phyloP scores from a whole-genome alignment of 2,888 invertebrate genomes.

The Leuctra nigra region DNA sequence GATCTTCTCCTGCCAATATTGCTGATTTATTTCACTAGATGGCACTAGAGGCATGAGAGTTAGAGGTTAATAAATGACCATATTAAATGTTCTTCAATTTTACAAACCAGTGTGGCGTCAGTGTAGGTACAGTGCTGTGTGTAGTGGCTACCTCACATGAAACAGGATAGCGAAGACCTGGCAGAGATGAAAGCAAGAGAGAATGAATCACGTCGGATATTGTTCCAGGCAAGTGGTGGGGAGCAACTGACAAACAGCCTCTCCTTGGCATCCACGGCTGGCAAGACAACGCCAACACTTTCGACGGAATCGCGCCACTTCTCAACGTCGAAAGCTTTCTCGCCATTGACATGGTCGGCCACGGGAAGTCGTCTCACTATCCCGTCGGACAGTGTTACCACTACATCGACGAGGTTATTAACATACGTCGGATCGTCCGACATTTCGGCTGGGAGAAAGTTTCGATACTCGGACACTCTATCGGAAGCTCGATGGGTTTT shows the following conservation, averaged over 20 bases:
- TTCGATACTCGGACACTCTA: slow-evolving; percentile 59
- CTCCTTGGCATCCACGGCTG: slow-evolving; percentile 70
- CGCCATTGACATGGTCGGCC: slow-evolving; percentile 64
- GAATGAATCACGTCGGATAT: too few relatives aligned
- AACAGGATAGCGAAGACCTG: too few relatives aligned
- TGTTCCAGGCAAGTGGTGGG: slow-evolving; percentile 58
- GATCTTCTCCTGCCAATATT: too few relatives aligned
- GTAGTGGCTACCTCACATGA: too few relatives aligned
- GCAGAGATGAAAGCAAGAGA: too few relatives aligned
- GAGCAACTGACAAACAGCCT: slow-evolving; percentile 54
- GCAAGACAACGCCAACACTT: slow-evolving; percentile 72
- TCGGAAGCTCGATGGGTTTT: slow-evolving; percentile 46
- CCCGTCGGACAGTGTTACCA: slow-evolving; percentile 53
- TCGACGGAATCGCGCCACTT: slow-evolving; percentile 59
- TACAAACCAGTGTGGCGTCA: too few relatives aligned
- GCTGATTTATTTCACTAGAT: too few relatives aligned
- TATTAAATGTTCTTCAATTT: too few relatives aligned
- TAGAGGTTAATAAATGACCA: too few relatives aligned
- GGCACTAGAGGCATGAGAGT: too few relatives aligned
- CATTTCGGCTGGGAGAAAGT: slow-evolving; percentile 62
- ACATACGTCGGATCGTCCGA: slow-evolving; percentile 51
- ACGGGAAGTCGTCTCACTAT: slow-evolving; percentile 59
- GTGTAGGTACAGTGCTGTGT: too few relatives aligned
- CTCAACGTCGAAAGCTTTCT: slow-evolving; percentile 46
- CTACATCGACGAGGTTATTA: slow-evolving; percentile 39